These are phyloP conservation scores for Chaunax sp. DNA, from an alignment of 2,797 vertebrate genomes.

Conservation along the genomic window DNA sequence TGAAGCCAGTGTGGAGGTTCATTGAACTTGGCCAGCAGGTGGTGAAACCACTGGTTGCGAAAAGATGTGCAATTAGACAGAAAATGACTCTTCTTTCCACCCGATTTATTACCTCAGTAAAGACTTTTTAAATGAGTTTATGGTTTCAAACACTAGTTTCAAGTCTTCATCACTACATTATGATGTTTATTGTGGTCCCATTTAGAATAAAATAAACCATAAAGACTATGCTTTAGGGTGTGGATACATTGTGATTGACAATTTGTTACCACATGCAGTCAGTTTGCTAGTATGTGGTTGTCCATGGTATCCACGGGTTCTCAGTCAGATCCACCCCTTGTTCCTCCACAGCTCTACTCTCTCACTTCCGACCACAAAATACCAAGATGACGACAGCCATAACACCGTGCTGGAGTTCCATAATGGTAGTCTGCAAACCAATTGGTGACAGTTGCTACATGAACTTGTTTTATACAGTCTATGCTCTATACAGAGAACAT, in stretches of 20 bases:
- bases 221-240: not conserved
- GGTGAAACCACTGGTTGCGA: too few species aligned
- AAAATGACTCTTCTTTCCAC: not conserved
- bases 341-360: not conserved
- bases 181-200: not conserved
- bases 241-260: not conserved
- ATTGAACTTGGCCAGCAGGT: too few species aligned
- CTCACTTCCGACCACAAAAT: not conserved
- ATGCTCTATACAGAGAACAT: slow-evolving; percentile 34
- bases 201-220: too few species aligned
- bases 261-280: not conserved
- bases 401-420: too few species aligned
- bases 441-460: not conserved
- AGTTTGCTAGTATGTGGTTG: not conserved
- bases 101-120: not conserved
- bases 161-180: not conserved
- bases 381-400: not conserved
- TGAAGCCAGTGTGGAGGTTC: too few species aligned
- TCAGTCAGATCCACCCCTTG: not conserved
- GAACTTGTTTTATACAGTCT: not conserved
- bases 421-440: too few species aligned
- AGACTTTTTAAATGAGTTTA: not conserved
- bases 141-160: not conserved
- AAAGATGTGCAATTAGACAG: too few species aligned
- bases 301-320: not conserved